Evolutionary conservation across 1,140 invertebrate species (phyloP).

Genomic region (Brachionus rubens): DNA sequence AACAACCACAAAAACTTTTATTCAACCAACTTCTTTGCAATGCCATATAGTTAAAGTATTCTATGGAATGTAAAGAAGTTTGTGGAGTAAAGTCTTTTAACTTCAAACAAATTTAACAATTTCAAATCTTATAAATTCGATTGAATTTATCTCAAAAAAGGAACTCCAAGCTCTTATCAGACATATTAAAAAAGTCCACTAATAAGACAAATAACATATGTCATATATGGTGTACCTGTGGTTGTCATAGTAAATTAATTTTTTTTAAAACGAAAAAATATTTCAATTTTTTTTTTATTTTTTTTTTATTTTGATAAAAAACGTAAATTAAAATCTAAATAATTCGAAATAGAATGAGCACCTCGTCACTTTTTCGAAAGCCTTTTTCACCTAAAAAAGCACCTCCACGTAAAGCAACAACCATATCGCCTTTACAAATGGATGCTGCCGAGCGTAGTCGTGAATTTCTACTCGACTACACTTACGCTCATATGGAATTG

Average conservation of each 20-base stretch:
- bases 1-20: neutral
- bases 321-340: neutral
- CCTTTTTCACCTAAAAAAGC: constrained; percentile 43
- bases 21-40: constrained; percentile 35
- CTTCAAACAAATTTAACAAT: neutral
- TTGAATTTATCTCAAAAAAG: no score
- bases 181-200: no score
- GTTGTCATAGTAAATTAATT: no score
- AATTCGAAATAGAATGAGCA: constrained; percentile 20
- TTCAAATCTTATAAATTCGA: no score
- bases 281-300: no score
- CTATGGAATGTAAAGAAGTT: constrained; percentile 41
- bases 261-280: no score
- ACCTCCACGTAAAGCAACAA: constrained; percentile 20
- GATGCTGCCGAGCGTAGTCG: constrained; percentile 25
- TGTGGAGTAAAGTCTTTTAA: constrained; percentile 11
- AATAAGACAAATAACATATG: no score
- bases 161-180: no score
- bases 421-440: constrained; percentile 37
- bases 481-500: constrained; percentile 11
- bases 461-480: constrained; percentile 40
- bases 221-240: no score
- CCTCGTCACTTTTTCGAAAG: constrained; percentile 32
- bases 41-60: constrained; percentile 7
- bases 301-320: no score